Conservation (phyloP, 2,888 invertebrate genomes). For the Conchocele bisecta region DNA sequence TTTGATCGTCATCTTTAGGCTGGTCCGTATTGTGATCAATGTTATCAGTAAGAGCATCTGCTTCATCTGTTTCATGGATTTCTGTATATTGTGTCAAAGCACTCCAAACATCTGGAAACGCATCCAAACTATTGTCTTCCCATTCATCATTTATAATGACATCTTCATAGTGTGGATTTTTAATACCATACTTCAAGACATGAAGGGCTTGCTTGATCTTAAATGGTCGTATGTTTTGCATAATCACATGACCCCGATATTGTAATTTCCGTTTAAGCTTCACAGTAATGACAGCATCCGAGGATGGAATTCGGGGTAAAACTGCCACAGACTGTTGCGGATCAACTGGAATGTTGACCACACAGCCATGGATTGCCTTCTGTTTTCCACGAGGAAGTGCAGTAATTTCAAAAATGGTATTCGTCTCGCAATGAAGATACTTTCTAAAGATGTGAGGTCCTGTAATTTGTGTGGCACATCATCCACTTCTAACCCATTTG, state of each 20-base stretch:
- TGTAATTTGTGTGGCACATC: constrained; percentile 28
- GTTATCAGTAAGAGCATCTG: background rate
- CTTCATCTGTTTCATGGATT: background rate
- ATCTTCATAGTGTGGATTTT: constrained; percentile 43
- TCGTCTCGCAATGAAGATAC: constrained; percentile 35
- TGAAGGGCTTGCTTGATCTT: constrained; percentile 39
- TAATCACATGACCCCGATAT: constrained; percentile 33
- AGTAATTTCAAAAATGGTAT: constrained; percentile 50
- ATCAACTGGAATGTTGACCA: constrained; percentile 36
- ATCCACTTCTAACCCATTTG: constrained; percentile 31
- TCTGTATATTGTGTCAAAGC: background rate
- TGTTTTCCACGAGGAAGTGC: constrained; percentile 35
- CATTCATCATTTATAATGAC: constrained; percentile 31
- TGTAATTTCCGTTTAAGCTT: constrained; percentile 35
- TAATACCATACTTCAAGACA: constrained; percentile 23
- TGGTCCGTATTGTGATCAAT: background rate
- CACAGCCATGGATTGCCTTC: constrained; percentile 44
- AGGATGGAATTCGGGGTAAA: constrained; percentile 25
- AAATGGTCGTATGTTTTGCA: constrained; percentile 23
- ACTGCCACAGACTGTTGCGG: constrained; percentile 18
- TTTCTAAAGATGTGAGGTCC: constrained; percentile 41
- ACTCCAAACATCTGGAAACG: constrained; percentile 15
- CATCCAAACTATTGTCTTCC: constrained; percentile 8
- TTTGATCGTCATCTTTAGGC: background rate
- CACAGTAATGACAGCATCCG: constrained; percentile 24